Evolutionary conservation across 2,888 invertebrate genomes (phyloP).

Genomic region (Nemotelus pantherinus): DNA sequence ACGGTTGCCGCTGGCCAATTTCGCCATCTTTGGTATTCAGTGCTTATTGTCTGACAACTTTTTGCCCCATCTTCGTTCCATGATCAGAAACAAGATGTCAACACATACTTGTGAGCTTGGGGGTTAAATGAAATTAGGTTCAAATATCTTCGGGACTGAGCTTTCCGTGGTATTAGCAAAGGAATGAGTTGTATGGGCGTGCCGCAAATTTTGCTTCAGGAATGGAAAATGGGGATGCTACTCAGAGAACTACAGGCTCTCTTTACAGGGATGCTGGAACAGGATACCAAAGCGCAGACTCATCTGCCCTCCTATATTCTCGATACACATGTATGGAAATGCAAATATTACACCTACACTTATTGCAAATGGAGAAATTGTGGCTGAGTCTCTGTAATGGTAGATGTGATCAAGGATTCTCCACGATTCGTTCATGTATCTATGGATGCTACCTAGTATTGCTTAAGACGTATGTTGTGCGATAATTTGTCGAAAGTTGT

Average conservation of each 20-base stretch:
- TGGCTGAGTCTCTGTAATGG: too few relatives aligned
- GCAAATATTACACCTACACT: too few relatives aligned
- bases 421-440: too few relatives aligned
- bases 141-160: conserved; percentile 27
- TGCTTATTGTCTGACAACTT: conserved; percentile 43
- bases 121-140: conserved; percentile 39
- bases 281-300: conserved; percentile 43
- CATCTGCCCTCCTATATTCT: neutral
- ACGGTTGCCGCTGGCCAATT: conserved; percentile 41
- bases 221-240: conserved; percentile 18
- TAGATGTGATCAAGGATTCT: too few relatives aligned
- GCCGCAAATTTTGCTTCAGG: conserved; percentile 23
- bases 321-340: too few relatives aligned
- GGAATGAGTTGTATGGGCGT: conserved; percentile 10
- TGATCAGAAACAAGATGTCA: conserved; percentile 48
- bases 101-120: conserved; percentile 44
- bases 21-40: conserved; percentile 43
- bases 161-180: conserved; percentile 8
- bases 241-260: conserved; percentile 3
- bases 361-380: too few relatives aligned
- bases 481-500: conserved; percentile 52
- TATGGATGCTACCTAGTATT: too few relatives aligned
- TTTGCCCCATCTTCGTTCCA: conserved; percentile 38
- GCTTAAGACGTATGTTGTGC: conserved; percentile 47
- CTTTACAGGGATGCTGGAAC: conserved; percentile 20